Base-by-base conservation (phyloP, 2,888 invertebrate species). In the Physocephala rufipes region DNA sequence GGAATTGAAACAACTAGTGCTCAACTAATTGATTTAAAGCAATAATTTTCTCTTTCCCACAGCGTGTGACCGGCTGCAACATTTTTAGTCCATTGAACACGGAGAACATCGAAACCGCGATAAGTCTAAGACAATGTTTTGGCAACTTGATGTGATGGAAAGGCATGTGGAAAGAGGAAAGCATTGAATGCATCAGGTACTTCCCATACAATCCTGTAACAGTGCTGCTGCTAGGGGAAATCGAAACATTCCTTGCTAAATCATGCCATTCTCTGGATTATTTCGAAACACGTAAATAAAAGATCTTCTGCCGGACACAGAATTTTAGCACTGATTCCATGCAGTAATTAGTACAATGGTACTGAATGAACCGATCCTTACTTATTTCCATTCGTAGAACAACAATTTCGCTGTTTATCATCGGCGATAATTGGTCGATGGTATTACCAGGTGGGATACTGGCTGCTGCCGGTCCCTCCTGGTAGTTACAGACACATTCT, bases 1-100 rank as follows among this genome's bases (percentile, higher is more conserved):
- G 82, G 85, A 82, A 85, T 84, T 82, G 84, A 80, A 81, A 82
- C 85, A 85, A 85, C 85, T 85, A 85, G 85, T 85, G 84, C 79
- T 79, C 81, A 82, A 79, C 85, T 85, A 85, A 85, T 85, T 85
- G 85, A 85, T 85, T 85, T 82, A 82, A 85, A 84, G 85, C 84
- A 85, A 85, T 85, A 85, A 84, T 85, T 85, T 82, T 84, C 79
- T 74, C 78, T 79, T 71, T 81, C 79, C 80, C 79, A 79, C 77
- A 80, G 77, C 75, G 74, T 73, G 75, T 16, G 13, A 51, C 76
- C 78, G 80, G 78, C 75, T 79, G 71, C 71, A 80, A 80, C 67
- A 74, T 74, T 67, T 69, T 74, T 71, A 76, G 75, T 76, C 77
- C 47, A n/a, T n/a, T 63, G 69, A 69, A 72, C 43, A n/a, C 45